Base-by-base conservation (phyloP, 2,888 invertebrate genomes). In the Diabrotica balteata region DNA sequence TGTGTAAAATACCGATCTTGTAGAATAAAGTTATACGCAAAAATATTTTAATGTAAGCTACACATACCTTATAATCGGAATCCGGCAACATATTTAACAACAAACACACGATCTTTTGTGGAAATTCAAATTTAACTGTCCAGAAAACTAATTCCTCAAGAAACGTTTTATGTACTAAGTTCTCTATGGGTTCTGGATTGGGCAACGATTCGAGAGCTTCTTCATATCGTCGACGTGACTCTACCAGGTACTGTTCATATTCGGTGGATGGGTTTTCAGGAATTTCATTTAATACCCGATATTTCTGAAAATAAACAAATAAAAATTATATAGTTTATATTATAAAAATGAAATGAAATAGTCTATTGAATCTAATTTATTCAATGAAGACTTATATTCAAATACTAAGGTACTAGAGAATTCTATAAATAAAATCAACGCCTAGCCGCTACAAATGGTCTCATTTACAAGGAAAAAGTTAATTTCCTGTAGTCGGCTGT, bases 61-160 rank as follows among this genome's bases (percentile, higher is more conserved):
- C 10, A 54, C 55, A n/a, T 32, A 64, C 64, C 53, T 98, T 98
- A 82, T 97, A 98, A 79, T 93, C 92, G 73, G 94, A 93, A 86
- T 97, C 96, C 3, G 97, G 97, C 78, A 98, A 86, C 92, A 98
- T 94, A 82, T 97, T 96, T 63, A 98, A 88, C 70, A 98, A 85
- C 74, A 98, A 90, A 80, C 97, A 98, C 62, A 98, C 97, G 66
- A 98, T 75, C 82, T 96, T 96, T 85, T 98, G 97, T 0, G 98
- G 98, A 86, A 98, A 98, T 84, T 98, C 97, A 84, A 94, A 96
- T 82, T 95, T 95, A 70, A 98, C 96, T 32, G 96, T 96, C 98
- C 98, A 98, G 86, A 98, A 98, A 76, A 98, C 94, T 74, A 98
- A 89, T 86, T 98, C 98, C 83, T 98, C 97, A 22, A 97, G 86